These are phyloP conservation scores for Lasaia peninsularis DNA, from an alignment of 1,140 invertebrate species.

Conservation along the genomic window DNA sequence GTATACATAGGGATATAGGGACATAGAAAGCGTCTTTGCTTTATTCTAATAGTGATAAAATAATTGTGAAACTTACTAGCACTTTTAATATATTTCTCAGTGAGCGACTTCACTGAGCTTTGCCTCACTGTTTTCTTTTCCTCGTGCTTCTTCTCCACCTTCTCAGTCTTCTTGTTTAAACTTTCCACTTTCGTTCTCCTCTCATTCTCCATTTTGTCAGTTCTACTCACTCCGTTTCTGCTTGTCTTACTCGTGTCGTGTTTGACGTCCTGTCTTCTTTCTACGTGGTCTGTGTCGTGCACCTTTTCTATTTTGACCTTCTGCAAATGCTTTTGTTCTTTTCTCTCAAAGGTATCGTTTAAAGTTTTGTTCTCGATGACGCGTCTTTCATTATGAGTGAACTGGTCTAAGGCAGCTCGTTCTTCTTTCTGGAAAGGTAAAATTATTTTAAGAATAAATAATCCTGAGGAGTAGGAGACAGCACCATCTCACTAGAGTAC, in stretches of 20 bases:
- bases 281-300: not conserved
- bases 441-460: no score
- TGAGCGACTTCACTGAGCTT: constrained; percentile 84
- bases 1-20: no score
- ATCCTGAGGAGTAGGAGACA: no score
- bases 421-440: constrained; percentile 49
- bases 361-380: constrained; percentile 50
- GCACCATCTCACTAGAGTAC: no score
- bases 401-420: constrained; percentile 57
- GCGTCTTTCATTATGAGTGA: constrained; percentile 56
- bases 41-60: no score
- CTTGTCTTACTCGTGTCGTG: not conserved
- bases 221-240: not conserved
- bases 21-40: no score
- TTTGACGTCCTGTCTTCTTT: not conserved
- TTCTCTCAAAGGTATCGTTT: constrained; percentile 28
- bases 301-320: constrained; percentile 73
- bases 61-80: constrained; percentile 78
- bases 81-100: constrained; percentile 85
- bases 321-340: constrained; percentile 27
- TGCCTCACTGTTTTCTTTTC: constrained; percentile 77
- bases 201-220: constrained; percentile 2
- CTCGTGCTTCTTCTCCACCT: constrained; percentile 53
- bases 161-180: constrained; percentile 33
- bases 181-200: constrained; percentile 11